Conservation (phyloP, 2,888 invertebrate species). For the Parnassius smintheus region DNA sequence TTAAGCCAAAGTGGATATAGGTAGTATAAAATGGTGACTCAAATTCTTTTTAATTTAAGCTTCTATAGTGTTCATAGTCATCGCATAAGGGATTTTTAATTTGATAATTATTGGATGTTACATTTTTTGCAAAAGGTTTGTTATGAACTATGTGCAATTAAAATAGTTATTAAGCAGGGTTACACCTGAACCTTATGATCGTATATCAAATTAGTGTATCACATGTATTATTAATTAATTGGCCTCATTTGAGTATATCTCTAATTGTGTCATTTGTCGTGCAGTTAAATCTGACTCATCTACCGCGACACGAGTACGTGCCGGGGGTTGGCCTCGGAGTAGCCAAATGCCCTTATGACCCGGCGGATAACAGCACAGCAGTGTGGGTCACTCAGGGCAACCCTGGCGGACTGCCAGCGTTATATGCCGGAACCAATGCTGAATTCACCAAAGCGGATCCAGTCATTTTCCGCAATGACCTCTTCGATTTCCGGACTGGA, state of each 20-base stretch:
- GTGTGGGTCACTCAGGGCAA: constrained; percentile 86
- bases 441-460: constrained; percentile 87
- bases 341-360: constrained; percentile 87
- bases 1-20: too few species aligned
- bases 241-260: not conserved
- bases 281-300: constrained; percentile 79
- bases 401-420: constrained; percentile 82
- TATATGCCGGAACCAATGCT: constrained; percentile 87
- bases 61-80: too few species aligned
- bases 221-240: too few species aligned
- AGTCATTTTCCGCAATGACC: constrained; percentile 85
- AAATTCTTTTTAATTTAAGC: too few species aligned
- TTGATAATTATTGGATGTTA: too few species aligned
- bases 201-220: too few species aligned
- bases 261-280: constrained; percentile 6
- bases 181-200: too few species aligned
- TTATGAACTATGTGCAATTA: too few species aligned
- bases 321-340: constrained; percentile 85
- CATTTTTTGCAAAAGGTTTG: too few species aligned
- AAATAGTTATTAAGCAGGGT: too few species aligned
- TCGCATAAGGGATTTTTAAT: too few species aligned
- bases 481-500: constrained; percentile 82
- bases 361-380: constrained; percentile 87
- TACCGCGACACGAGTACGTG: constrained; percentile 81
- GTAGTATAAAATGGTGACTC: too few species aligned